Evolutionary conservation across 2,113 vertebrate species (phyloP).

Genomic region (Tinamus guttatus): DNA sequence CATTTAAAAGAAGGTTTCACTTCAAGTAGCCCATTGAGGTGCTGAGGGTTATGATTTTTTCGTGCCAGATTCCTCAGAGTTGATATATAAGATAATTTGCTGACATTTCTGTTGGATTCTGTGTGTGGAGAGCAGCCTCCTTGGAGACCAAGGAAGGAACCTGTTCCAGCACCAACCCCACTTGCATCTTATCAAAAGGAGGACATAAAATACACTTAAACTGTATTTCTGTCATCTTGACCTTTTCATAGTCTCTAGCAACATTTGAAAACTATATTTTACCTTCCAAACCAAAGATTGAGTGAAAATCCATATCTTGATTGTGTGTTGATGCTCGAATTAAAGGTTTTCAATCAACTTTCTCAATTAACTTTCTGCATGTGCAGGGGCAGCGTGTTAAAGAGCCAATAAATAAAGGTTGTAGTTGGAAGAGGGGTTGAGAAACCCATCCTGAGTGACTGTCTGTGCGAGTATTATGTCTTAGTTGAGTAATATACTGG

Average conservation of each 20-base stretch:
- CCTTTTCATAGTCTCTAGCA: neutral
- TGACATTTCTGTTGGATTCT: neutral
- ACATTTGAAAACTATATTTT: neutral
- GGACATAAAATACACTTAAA: neutral
- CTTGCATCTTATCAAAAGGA: neutral
- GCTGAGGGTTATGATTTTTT: neutral
- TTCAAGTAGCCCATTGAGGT: neutral
- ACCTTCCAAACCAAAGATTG: neutral
- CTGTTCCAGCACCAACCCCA: too few species aligned
- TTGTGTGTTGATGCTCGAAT: neutral
- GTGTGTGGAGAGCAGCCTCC: neutral
- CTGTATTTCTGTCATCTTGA: neutral
- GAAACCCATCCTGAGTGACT: neutral
- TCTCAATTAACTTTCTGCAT: too few species aligned
- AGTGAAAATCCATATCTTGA: neutral
- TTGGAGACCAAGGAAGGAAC: neutral
- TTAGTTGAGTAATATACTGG: too few species aligned
- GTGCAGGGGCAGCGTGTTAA: neutral
- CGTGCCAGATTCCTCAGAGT: neutral
- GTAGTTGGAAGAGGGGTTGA: neutral
- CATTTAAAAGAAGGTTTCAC: neutral
- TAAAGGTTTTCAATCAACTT: neutral
- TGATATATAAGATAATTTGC: neutral
- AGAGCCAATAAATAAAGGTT: neutral
- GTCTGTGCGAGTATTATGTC: neutral